phyloP scores from a whole-genome alignment of 2,888 invertebrate genomes.

The Aelia acuminata region DNA sequence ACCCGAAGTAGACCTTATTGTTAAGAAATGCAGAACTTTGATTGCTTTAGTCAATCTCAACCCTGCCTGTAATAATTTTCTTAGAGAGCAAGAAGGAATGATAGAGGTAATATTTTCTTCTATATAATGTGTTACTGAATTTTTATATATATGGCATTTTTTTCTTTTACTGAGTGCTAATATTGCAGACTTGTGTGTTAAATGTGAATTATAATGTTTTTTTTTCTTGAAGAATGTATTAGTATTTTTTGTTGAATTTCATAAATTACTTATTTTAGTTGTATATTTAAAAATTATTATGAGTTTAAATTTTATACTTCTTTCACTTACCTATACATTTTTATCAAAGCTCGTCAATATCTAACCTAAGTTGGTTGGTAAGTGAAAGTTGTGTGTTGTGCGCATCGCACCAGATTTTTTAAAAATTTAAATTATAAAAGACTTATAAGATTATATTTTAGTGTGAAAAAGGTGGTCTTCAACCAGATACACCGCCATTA shows the following conservation, averaged over 20 bases:
- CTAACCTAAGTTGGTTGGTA: too few species aligned
- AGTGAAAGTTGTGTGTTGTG: too few species aligned
- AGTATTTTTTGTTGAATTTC: background rate
- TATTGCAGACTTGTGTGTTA: background rate
- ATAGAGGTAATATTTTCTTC: slow-evolving; percentile 59
- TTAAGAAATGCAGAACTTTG: slow-evolving; percentile 69
- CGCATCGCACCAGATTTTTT: too few species aligned
- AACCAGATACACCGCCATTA: slow-evolving; percentile 67
- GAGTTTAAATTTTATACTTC: too few species aligned
- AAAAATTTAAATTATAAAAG: too few species aligned
- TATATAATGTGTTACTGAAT: background rate
- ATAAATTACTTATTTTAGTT: background rate
- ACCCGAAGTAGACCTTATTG: slow-evolving; percentile 68
- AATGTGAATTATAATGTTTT: background rate
- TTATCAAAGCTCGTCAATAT: too few species aligned
- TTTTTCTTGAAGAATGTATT: background rate
- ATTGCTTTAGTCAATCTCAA: slow-evolving; percentile 69
- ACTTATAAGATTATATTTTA: slow-evolving; percentile 57
- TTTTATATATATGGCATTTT: too few species aligned
- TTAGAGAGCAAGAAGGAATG: slow-evolving; percentile 69
- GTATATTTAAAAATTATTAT: background rate
- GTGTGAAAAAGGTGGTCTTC: slow-evolving; percentile 64
- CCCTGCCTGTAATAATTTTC: slow-evolving; percentile 67
- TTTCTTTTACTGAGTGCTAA: too few species aligned
- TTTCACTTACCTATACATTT: too few species aligned